Base-by-base conservation (phyloP, 2,888 invertebrate genomes). In the Pandemis corylana region DNA sequence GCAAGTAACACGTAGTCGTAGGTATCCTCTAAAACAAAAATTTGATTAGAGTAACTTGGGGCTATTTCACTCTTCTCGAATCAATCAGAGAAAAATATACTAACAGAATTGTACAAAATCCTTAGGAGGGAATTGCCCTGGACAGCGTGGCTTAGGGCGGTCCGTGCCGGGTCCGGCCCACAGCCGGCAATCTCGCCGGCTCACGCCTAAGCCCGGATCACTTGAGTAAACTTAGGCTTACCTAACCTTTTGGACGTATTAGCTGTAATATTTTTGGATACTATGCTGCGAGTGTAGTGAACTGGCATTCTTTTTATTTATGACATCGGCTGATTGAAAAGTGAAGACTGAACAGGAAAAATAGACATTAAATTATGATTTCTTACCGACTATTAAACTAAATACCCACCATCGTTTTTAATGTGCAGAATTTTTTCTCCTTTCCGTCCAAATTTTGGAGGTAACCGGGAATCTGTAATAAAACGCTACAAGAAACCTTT, bases 161-260 rank as follows among this genome's bases (percentile, higher is more conserved):
- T 9, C 59, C 28, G 59, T 3, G 51, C 28, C 59, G 20, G 62
- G 62, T 41, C 62, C 41, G 41, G 62, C 36, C 36, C 36, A 36
- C 36, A n/a, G 20, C 20, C 64, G 64, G 64, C 64, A 20, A 64
- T 64, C 44, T 64, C 46, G 12, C 64, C 64, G 64, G 64, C 46
- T 46, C 20, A 44, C 12, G 12, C 44, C 44, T 46, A 64, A 64
- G 12, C 46, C 64, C 46, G 64, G 64, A 64, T 64, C 64, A 64
- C 44, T 44, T 44, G 64, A 44, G 64, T 64, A 64, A 64, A 44
- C 64, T 46, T 46, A 64, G 59, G 28, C 59, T 59, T 46, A 13
- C 28, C 44, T 64, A 64, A 64, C 46, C 28, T 46, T 64, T 44
- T 20, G 20, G 46, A 64, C 1, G 46, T 44, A 44, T 64, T 44